Conservation (phyloP, 2,888 invertebrate genomes). For the Ectropis crepuscularia region DNA sequence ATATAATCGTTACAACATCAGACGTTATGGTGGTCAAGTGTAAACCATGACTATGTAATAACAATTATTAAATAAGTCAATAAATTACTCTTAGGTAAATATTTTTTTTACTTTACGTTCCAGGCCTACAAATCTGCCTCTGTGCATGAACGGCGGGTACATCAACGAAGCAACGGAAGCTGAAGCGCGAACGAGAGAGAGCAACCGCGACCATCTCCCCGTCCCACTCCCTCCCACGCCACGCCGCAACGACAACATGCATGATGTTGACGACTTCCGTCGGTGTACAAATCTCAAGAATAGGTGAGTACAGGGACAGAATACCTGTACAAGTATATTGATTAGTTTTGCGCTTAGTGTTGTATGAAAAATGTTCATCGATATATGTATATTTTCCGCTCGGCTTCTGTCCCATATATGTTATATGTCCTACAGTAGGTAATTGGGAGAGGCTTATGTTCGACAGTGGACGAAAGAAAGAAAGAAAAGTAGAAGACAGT, state of each 20-base stretch:
- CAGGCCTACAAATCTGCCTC: slow-evolving; percentile 87
- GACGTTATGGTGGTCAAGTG: no score
- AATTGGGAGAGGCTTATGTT: no score
- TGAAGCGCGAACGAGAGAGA: slow-evolving; percentile 70
- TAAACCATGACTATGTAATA: no score
- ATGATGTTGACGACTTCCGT: slow-evolving; percentile 68
- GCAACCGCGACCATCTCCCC: slow-evolving; percentile 60
- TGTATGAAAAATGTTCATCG: no score
- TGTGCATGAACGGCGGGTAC: slow-evolving; percentile 91
- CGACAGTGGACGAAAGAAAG: no score
- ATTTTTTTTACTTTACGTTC: slow-evolving; percentile 42
- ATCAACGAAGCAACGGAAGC: slow-evolving; percentile 91
- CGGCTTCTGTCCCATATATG: no score
- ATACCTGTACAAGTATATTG: no score
- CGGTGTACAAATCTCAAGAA: slow-evolving; percentile 86
- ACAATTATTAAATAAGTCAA: background rate
- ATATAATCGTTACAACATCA: no score
- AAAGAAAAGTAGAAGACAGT: no score
- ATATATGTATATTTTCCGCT: no score
- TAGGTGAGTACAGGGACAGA: slow-evolving; percentile 60
- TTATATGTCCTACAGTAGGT: no score
- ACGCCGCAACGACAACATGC: slow-evolving; percentile 51
- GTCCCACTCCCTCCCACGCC: slow-evolving; percentile 48
- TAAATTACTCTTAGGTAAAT: background rate
- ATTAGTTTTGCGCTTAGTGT: no score